Percentiles rank a stretch among this genome's conserved stretches.
Evolutionary conservation across 1,140 invertebrate genomes (phyloP).

Genomic region (Platyscapa corneri): DNA sequence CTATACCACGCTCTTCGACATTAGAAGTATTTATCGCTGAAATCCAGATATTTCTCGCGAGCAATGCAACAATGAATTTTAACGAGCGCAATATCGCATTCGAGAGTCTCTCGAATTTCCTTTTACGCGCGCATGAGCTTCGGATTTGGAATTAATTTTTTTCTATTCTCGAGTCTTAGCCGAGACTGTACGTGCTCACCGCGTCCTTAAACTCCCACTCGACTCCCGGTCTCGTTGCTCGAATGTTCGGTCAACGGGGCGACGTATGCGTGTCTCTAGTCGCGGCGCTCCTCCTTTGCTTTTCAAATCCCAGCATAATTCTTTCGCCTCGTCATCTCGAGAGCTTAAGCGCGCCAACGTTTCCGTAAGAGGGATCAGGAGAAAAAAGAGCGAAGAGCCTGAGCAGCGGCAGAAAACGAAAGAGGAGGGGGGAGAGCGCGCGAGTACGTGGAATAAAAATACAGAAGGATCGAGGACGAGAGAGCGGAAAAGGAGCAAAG

Average conservation of each 20-base stretch:
- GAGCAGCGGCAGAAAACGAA: neutral
- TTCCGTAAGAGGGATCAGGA: slow-evolving; percentile 46
- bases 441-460: neutral
- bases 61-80: too few species aligned
- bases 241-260: slow-evolving; percentile 32
- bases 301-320: slow-evolving; percentile 49
- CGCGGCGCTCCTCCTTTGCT: slow-evolving; percentile 20
- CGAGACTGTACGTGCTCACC: neutral
- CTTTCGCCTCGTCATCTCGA: slow-evolving; percentile 46
- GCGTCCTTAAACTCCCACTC: neutral
- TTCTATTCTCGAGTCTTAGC: neutral
- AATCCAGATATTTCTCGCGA: too few species aligned
- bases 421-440: neutral
- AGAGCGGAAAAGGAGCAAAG: too few species aligned
- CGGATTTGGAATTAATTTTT: neutral
- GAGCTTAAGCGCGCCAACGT: slow-evolving; percentile 46
- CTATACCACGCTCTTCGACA: too few species aligned
- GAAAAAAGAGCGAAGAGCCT: slow-evolving; percentile 25
- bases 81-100: too few species aligned
- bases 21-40: too few species aligned
- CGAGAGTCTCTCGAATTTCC: too few species aligned
- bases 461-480: neutral
- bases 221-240: neutral
- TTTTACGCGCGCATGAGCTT: too few species aligned
- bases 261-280: neutral